A percentile compares a stretch with the other conserved stretches of the same genome.
Evolutionary conservation across 1,140 invertebrate genomes (phyloP).

Genomic region (Zaprionus tsacasi): DNA sequence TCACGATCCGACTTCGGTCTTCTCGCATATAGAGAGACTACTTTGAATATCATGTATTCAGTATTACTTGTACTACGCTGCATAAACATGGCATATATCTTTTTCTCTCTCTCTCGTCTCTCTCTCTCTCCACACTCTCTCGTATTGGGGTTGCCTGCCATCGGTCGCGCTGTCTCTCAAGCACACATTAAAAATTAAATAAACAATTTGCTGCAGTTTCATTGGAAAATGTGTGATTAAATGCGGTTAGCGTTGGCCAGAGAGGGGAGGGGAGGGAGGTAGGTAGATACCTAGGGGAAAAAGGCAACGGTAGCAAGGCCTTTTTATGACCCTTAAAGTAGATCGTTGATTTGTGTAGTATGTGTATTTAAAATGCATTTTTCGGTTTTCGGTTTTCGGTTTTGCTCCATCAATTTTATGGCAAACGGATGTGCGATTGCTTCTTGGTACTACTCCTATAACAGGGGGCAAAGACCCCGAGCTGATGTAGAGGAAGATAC

Average conservation of each 20-base stretch:
- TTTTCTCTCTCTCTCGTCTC: not conserved
- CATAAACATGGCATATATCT: too few species aligned
- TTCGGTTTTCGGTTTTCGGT: slow-evolving; percentile 38
- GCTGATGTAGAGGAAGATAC: not conserved
- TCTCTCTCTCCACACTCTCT: too few species aligned
- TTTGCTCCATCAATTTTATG: slow-evolving; percentile 78
- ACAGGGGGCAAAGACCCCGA: slow-evolving; percentile 17
- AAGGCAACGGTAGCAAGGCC: slow-evolving; percentile 23
- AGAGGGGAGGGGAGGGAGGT: not conserved
- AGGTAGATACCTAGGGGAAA: slow-evolving; percentile 3
- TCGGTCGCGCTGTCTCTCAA: slow-evolving; percentile 11
- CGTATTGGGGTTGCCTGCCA: slow-evolving; percentile 3
- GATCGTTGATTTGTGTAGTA: slow-evolving; percentile 36
- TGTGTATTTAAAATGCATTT: slow-evolving; percentile 64
- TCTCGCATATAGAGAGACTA: too few species aligned
- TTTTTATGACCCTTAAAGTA: slow-evolving; percentile 49
- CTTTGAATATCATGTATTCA: too few species aligned
- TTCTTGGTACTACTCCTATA: slow-evolving; percentile 49
- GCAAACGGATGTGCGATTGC: slow-evolving; percentile 74
- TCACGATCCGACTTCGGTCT: too few species aligned
- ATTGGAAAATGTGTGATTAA: slow-evolving; percentile 82
- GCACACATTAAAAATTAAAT: slow-evolving; percentile 80
- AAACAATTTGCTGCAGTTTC: slow-evolving; percentile 82
- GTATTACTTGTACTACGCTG: too few species aligned
- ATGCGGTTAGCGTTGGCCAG: slow-evolving; percentile 48